These are phyloP conservation scores for Montipora capitata DNA, from an alignment of 92 coral and sea anemone genomes.

Conservation along the genomic window DNA sequence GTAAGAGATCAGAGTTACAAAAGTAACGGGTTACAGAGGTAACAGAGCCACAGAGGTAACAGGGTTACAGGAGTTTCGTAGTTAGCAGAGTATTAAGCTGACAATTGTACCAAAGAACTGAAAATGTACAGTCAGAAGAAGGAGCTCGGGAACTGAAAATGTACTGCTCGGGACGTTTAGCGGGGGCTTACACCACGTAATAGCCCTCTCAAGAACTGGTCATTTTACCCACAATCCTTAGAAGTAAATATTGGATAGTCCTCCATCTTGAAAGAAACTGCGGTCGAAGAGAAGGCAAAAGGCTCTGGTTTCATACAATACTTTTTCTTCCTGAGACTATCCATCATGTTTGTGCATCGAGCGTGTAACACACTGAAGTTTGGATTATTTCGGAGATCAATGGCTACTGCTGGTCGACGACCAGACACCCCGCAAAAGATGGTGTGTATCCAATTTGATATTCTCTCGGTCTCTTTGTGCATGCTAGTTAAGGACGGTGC, in stretches of 20 bases:
- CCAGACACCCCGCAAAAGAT: constrained; percentile 56
- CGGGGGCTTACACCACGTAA: too few relatives aligned
- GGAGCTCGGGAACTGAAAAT: too few relatives aligned
- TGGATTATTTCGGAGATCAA: constrained; percentile 67
- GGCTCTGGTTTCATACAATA: not conserved
- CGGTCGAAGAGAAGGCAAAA: not conserved
- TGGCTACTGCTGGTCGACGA: constrained; percentile 78
- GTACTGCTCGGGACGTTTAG: too few relatives aligned
- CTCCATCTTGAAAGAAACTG: constrained; percentile 21
- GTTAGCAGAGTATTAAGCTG: too few relatives aligned
- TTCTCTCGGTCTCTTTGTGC: too few relatives aligned
- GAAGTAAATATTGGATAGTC: not conserved
- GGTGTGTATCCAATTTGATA: constrained; percentile 41
- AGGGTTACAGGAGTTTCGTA: too few relatives aligned
- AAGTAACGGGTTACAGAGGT: too few relatives aligned
- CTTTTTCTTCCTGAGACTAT: not conserved
- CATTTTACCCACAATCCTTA: constrained; percentile 15
- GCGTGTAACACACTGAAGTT: constrained; percentile 61
- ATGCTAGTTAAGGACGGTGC: too few relatives aligned
- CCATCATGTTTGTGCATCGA: constrained; percentile 39
- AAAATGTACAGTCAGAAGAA: too few relatives aligned
- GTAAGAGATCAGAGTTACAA: too few relatives aligned
- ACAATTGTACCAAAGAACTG: too few relatives aligned
- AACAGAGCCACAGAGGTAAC: too few relatives aligned
- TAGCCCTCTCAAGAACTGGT: not conserved